phyloP scores from a whole-genome alignment of 2,797 vertebrate species.

The Kryptopterus vitreolus region DNA sequence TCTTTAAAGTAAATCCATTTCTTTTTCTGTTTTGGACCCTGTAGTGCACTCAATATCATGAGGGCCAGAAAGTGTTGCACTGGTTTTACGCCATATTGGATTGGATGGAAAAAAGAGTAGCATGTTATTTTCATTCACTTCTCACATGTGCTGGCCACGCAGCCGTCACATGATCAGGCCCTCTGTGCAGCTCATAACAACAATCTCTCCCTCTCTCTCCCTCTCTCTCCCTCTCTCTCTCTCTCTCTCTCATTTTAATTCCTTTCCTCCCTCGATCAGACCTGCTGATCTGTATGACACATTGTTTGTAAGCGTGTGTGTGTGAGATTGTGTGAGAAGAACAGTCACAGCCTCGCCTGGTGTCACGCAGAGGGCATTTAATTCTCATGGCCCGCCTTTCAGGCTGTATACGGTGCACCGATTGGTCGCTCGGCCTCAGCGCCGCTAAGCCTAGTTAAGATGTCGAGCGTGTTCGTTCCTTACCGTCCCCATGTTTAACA shows the following conservation, averaged over 20 bases:
- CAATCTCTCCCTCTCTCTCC: background rate
- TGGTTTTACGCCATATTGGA: too few relatives aligned
- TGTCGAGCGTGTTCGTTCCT: background rate
- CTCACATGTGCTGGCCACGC: slow-evolving; percentile 1
- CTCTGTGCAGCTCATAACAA: background rate
- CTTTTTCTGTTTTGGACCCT: background rate
- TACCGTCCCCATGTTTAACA: background rate
- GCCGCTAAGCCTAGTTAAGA: background rate
- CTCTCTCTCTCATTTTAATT: background rate
- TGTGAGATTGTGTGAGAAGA: slow-evolving; percentile 6
- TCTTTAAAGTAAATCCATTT: too few relatives aligned
- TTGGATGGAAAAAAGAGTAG: slow-evolving; percentile 8
- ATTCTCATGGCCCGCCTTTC: background rate
- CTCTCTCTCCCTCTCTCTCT: background rate
- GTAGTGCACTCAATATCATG: background rate
- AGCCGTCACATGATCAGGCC: background rate
- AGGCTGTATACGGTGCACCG: background rate
- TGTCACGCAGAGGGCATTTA: background rate
- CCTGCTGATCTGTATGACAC: background rate
- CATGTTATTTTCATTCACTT: slow-evolving; percentile 5
- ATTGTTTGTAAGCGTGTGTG: background rate
- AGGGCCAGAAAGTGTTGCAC: background rate
- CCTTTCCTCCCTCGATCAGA: background rate
- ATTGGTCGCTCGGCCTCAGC: background rate
- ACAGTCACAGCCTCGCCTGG: background rate